Evolutionary conservation across 2,113 vertebrate species (phyloP).

Genomic region (Hirundichthys speculiger): DNA sequence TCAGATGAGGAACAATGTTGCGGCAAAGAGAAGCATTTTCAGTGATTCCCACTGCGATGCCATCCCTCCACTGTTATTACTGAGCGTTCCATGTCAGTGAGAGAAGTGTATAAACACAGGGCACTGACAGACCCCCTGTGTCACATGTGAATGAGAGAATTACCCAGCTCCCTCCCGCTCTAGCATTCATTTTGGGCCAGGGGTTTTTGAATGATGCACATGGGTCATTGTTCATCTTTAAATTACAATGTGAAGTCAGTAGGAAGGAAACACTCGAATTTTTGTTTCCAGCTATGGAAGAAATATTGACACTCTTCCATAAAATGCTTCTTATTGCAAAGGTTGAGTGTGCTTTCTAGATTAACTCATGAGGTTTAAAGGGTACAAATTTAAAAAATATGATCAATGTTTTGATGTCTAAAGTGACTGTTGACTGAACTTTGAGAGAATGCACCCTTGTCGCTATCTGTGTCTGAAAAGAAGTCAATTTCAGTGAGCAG

Average conservation of each 20-base stretch:
- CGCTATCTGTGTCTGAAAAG: too few relatives aligned
- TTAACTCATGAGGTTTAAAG: not conserved
- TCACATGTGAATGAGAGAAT: constrained; percentile 60
- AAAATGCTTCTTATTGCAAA: not conserved
- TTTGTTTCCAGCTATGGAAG: not conserved
- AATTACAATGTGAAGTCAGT: not conserved
- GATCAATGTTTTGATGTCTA: too few relatives aligned
- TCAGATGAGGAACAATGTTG: constrained; percentile 53
- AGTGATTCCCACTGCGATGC: constrained; percentile 64
- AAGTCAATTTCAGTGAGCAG: too few relatives aligned
- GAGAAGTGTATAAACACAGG: constrained; percentile 73
- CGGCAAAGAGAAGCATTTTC: constrained; percentile 60
- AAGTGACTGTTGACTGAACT: too few relatives aligned
- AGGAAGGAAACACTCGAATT: not conserved
- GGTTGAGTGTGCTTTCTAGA: not conserved
- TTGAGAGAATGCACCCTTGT: too few relatives aligned
- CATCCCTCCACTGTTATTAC: constrained; percentile 77
- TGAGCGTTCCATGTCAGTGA: constrained; percentile 65
- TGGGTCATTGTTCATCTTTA: not conserved
- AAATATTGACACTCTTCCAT: not conserved
- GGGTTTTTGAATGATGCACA: constrained; percentile 32
- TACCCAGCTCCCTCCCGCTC: constrained; percentile 41
- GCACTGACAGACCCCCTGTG: constrained; percentile 64
- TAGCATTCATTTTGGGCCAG: constrained; percentile 28
- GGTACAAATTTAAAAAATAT: not conserved